These are phyloP conservation scores for Porites australiensis DNA, from an alignment of 64 coral and sea anemone genomes.

Conservation along the genomic window DNA sequence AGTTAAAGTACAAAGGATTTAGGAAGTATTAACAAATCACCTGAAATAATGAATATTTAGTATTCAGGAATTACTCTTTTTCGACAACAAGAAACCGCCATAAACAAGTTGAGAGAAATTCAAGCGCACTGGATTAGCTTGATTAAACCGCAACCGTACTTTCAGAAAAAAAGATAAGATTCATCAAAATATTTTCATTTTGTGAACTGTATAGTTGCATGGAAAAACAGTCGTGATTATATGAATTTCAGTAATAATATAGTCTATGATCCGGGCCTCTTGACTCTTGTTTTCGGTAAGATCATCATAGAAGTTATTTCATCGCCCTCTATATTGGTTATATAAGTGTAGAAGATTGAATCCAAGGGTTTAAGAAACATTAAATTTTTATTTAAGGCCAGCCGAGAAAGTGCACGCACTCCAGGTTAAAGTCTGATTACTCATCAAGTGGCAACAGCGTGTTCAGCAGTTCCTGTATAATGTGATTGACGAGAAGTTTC, in stretches of 20 bases:
- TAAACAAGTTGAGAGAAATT: background rate
- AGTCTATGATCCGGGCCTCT: no score
- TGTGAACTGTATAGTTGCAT: background rate
- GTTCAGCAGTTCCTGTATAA: no score
- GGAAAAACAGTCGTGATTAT: background rate
- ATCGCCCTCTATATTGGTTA: no score
- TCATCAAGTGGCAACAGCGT: no score
- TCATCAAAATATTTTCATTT: background rate
- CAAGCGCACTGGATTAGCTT: background rate
- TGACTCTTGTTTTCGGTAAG: no score
- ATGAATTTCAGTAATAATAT: no score
- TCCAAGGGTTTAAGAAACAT: background rate
- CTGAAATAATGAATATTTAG: background rate
- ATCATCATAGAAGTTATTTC: no score
- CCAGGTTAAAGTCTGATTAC: background rate
- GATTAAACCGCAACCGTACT: background rate
- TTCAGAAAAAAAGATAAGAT: background rate
- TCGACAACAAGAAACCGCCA: background rate
- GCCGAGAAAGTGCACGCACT: background rate
- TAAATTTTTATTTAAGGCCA: conserved; percentile 22
- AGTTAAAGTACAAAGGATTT: no score
- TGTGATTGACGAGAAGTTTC: no score
- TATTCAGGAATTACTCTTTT: background rate
- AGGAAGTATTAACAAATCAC: background rate
- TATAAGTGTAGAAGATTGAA: no score